These are phyloP conservation scores for Pangasianodon gigas DNA, from an alignment of 2,113 vertebrate species.

Conservation along the genomic window DNA sequence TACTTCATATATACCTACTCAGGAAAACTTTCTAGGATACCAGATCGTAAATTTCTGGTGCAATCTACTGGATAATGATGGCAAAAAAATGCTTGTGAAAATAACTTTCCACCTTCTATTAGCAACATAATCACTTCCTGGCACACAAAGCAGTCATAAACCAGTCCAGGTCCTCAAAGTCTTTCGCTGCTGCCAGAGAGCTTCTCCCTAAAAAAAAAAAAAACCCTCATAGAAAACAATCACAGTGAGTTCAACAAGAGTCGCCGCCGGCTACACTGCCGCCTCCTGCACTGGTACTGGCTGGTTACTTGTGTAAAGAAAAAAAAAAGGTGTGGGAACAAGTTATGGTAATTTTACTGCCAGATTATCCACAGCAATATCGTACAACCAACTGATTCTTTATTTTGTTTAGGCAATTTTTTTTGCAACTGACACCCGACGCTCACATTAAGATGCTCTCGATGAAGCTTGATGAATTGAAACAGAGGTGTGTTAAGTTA, in stretches of 20 bases:
- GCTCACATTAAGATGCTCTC: neutral
- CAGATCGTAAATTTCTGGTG: neutral
- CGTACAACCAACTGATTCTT: neutral
- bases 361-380: neutral
- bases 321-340: neutral
- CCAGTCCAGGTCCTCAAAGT: neutral
- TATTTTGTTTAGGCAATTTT: neutral
- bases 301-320: neutral
- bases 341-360: slow-evolving; percentile 11
- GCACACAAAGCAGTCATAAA: slow-evolving; percentile 1
- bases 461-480: neutral
- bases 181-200: slow-evolving; percentile 12
- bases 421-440: too few relatives aligned
- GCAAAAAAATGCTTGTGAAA: neutral
- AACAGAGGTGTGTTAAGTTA: neutral
- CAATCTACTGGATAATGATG: neutral
- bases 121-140: slow-evolving; percentile 24
- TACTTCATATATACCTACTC: neutral
- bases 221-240: neutral
- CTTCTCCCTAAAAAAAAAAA: slow-evolving; percentile 3
- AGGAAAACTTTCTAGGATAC: neutral
- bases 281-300: neutral
- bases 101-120: neutral
- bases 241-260: neutral
- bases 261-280: neutral